phyloP scores from a whole-genome alignment of 2,888 invertebrate species.

The Calameuta filiformis region DNA sequence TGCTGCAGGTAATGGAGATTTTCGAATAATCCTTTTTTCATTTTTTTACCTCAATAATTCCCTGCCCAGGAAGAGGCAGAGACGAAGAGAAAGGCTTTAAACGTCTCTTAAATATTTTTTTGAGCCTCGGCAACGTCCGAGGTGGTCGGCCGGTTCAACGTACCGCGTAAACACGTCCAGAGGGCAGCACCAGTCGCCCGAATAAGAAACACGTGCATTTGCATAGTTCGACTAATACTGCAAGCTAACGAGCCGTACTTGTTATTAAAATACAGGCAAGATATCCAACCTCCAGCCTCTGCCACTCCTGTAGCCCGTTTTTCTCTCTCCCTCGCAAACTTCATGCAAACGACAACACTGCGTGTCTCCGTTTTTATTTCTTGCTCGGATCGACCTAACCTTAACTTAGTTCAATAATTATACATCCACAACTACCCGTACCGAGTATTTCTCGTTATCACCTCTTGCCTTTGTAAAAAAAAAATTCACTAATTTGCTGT shows the following conservation, averaged over 20 bases:
- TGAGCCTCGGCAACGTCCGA: not conserved
- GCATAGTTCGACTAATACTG: not conserved
- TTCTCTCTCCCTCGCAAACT: not conserved
- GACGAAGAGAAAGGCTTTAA: not conserved
- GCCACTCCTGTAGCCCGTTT: not conserved
- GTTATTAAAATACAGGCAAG: not conserved
- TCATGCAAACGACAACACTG: not conserved
- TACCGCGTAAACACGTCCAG: not conserved
- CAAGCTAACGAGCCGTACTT: not conserved
- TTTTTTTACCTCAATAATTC: not conserved
- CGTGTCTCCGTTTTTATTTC: not conserved
- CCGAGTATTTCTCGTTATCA: not conserved
- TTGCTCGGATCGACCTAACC: not conserved
- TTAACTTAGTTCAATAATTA: not conserved
- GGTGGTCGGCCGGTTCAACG: not conserved
- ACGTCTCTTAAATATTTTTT: not conserved
- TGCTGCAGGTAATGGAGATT: not conserved
- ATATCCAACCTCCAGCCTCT: not conserved
- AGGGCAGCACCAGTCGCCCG: not conserved
- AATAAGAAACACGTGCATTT: not conserved
- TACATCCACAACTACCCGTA: not conserved
- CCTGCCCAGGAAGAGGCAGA: fast-evolving
- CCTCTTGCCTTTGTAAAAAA: not conserved
- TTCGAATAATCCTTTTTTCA: not conserved
- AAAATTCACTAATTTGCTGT: not conserved